Percentiles rank a stretch among this genome's conserved stretches.
Evolutionary conservation across 2,888 invertebrate genomes (phyloP).

Genomic region (Napeogenes inachia): DNA sequence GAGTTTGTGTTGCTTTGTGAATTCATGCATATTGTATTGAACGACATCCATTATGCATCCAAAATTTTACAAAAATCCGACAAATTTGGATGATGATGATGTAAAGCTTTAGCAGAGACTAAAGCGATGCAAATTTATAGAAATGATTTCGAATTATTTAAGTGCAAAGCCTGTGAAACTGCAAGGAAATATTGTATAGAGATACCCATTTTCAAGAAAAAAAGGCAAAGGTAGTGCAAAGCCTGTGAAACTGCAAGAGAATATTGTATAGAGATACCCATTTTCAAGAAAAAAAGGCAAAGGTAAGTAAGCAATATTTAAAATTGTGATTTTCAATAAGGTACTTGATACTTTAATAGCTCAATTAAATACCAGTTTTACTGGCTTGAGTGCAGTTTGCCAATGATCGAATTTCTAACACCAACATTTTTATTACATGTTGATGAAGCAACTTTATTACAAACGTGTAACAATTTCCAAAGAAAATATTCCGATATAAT

Average conservation of each 20-base stretch:
- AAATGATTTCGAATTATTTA: conserved; percentile 33
- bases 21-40: conserved; percentile 29
- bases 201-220: conserved; percentile 22
- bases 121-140: conserved; percentile 34
- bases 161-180: conserved; percentile 36
- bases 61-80: conserved; percentile 5
- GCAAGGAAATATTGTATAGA: conserved; percentile 31
- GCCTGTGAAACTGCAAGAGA: conserved; percentile 35
- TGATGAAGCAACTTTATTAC: too few species aligned
- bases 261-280: conserved; percentile 24
- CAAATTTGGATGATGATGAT: too few species aligned
- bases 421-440: too few species aligned
- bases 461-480: too few species aligned
- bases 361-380: conserved; percentile 36
- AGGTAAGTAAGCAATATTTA: conserved; percentile 31
- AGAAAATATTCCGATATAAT: too few species aligned
- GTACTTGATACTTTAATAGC: conserved; percentile 36
- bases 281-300: conserved; percentile 29
- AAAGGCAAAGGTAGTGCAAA: conserved; percentile 34
- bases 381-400: conserved; percentile 29
- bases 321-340: conserved; percentile 34
- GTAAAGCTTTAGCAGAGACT: conserved; percentile 32
- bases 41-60: conserved; percentile 27
- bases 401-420: too few species aligned
- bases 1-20: conserved; percentile 27